Base-by-base conservation (phyloP, 1,140 invertebrate genomes). In the Drosophila dunni region DNA sequence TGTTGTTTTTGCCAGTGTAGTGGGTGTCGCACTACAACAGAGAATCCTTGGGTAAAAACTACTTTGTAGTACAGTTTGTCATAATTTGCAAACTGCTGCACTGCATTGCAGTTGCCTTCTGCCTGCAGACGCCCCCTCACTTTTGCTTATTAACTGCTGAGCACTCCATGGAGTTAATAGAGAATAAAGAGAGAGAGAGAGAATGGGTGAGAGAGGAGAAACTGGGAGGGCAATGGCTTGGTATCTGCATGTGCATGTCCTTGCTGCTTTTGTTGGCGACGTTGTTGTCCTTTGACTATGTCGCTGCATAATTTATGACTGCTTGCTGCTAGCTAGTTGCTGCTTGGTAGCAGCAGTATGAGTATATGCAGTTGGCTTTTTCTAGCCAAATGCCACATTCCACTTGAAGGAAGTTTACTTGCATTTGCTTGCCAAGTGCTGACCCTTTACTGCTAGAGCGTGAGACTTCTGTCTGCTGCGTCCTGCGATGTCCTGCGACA, bases 261-360 rank as follows among this genome's bases (percentile, higher is more conserved):
- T 67, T 85, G 65, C 64, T 67, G 63, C 42, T 69, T 57, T 60
- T 67, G 40, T 46, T 51, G 56, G 38, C 56, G 40, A 75, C 58
- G 76, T 83, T 67, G 76, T 79, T 88, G 83, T 88, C 84, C 79
- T 88, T 89, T 82, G 83, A 80, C 83, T 83, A 74, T 88, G 79
- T 88, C 84, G 77, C 83, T 88, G 84, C 84, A 88, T 88, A 88
- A 88, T 88, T 88, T 88, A 88, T 88, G 83, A 88, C 83, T 89
- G 74, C 83, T 88, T 54, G 36, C 61, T 40, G 44, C 38, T 40
- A n/a, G n/a, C n/a, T n/a, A n/a, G n/a, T n/a, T 51, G 48, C 11
- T 20, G 24, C 10, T 50, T 46, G 46, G 4, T 29, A 6, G 24
- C 6, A 29, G 5, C 0, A 29, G 24, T 29, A 29, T 29, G 24